Base-by-base conservation (phyloP, 2,797 vertebrate genomes). In the Chaetodon trifasciatus region DNA sequence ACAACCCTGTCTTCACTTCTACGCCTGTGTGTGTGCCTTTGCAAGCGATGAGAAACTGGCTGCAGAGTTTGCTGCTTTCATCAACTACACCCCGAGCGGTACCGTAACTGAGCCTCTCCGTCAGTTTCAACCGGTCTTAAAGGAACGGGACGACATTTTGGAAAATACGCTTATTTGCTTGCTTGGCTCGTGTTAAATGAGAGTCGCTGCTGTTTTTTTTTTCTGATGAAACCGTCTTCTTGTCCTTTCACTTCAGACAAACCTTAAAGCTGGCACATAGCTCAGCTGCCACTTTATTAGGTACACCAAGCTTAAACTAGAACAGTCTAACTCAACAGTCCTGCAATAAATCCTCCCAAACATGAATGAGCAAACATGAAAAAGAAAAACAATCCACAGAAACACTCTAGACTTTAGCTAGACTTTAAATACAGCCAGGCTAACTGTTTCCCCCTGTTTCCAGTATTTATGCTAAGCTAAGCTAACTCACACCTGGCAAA, bases 1-100 rank as follows among this genome's bases (percentile, higher is more conserved):
- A 42, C 61, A 94, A 64, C 86, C 72, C 49, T 99, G 97, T 90
- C 93, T 98, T 35, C 98, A 98, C 87, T 97, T 97, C 95, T 96
- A 97, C 47, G 97, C 97, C 85, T 99, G 97, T n/a, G 90, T 98
- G 74, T 97, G 97, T n/a, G 97, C 97, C 76, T 97, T 99, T 6
- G 95, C 96, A 61, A 98, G 97, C 1, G 97, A 99, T 0, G 97
- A 97, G 42, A 95, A 96, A 61, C 93, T 99, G 90, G 94, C 96
- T 0, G 92, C 94, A 47, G 97, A 99, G 90, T 98, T 98, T 21
- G 92, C 96, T 0, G 94, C 95, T 15, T 97, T 98, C 92, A 96
- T 98, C 71, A 91, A 87, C 90, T 94, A 90, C 32, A 93, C 94
- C 9, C 79, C 93, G 1, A 90, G 82, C 0, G 96, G 97, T 98